phyloP scores from a whole-genome alignment of 2,888 invertebrate genomes.

The Yponomeuta malinellus region DNA sequence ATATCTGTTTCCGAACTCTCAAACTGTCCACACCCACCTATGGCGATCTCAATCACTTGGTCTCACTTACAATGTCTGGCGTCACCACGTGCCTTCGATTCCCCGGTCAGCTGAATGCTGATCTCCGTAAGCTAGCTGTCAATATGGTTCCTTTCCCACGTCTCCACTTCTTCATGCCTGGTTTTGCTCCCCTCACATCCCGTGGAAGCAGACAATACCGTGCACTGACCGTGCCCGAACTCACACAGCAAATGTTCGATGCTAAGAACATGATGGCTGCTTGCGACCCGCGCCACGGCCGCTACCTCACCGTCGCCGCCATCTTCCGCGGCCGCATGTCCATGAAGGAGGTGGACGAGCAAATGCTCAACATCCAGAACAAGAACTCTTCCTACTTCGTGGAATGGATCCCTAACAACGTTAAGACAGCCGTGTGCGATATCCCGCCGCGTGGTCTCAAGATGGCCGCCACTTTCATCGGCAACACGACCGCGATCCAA shows the following conservation, averaged over 20 bases:
- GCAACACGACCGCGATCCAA: conserved; percentile 94
- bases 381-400: conserved; percentile 94
- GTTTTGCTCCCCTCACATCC: conserved; percentile 88
- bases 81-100: conserved; percentile 88
- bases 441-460: conserved; percentile 92
- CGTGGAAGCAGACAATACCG: conserved; percentile 93
- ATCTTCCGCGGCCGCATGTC: conserved; percentile 95
- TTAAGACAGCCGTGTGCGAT: conserved; percentile 88
- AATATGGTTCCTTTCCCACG: conserved; percentile 91
- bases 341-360: conserved; percentile 93
- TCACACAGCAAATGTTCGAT: conserved; percentile 95
- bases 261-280: conserved; percentile 98
- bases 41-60: conserved; percentile 92
- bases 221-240: conserved; percentile 92
- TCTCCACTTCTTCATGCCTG: conserved; percentile 93
- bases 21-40: conserved; percentile 92
- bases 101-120: conserved; percentile 97
- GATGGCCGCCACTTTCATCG: conserved; percentile 96
- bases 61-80: conserved; percentile 91
- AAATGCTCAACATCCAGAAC: conserved; percentile 96
- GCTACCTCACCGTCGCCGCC: conserved; percentile 93
- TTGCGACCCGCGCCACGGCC: conserved; percentile 93
- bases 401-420: conserved; percentile 95
- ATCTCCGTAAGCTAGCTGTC: conserved; percentile 92
- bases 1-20: conserved; percentile 92